These are phyloP conservation scores for Epizoanthus scotinus DNA, from an alignment of 92 coral and sea anemone genomes.

Conservation along the genomic window DNA sequence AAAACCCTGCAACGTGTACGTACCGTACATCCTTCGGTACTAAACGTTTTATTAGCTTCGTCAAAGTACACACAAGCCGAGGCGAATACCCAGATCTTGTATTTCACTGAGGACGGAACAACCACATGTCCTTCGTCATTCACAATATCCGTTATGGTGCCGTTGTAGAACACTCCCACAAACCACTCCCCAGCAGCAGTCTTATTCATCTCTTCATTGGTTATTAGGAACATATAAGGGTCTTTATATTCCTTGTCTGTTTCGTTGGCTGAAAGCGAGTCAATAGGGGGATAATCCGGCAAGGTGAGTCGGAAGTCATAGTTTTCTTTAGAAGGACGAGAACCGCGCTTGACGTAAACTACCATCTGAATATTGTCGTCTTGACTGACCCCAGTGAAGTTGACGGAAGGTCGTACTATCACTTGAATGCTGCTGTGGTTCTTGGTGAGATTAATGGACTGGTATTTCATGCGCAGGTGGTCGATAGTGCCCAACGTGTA, in stretches of 20 bases:
- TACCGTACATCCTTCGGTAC: constrained; percentile 83
- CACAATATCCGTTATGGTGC: constrained; percentile 27
- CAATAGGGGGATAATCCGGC: constrained; percentile 40
- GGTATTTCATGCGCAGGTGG: constrained; percentile 8
- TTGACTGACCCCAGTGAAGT: constrained; percentile 14
- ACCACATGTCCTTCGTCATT: background rate
- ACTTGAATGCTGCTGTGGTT: constrained; percentile 53
- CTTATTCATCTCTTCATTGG: constrained; percentile 71
- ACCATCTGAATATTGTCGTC: constrained; percentile 44
- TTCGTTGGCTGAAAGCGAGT: constrained; percentile 32
- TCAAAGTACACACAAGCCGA: constrained; percentile 75
- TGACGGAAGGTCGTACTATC: constrained; percentile 24
- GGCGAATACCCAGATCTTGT: constrained; percentile 48
- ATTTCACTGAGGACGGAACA: background rate
- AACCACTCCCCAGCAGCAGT: constrained; percentile 90
- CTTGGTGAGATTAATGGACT: constrained; percentile 35
- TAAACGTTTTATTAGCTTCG: constrained; percentile 48
- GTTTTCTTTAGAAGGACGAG: constrained; percentile 47
- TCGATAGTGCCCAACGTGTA: background rate
- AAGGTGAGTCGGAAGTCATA: constrained; percentile 46
- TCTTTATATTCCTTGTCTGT: background rate
- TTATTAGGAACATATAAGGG: constrained; percentile 57
- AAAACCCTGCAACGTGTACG: background rate
- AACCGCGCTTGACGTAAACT: constrained; percentile 52
- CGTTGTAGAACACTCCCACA: constrained; percentile 61